Conservation (phyloP, 2,888 invertebrate genomes). For the Melanchra persicariae region DNA sequence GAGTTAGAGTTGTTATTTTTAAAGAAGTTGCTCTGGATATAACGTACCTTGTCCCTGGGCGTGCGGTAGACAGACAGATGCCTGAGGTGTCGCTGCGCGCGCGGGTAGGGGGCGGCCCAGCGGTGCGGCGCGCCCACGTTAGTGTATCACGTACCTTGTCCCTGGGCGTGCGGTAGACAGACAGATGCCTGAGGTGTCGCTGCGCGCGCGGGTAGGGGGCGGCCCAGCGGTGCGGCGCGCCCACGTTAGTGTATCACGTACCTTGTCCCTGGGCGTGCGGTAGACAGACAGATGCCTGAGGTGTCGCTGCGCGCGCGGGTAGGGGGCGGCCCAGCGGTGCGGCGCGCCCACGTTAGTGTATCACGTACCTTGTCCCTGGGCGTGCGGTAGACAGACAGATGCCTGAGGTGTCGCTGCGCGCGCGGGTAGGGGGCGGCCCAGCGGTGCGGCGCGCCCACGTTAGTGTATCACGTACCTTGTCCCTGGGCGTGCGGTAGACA, state of each 20-base stretch:
- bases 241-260: constrained; percentile 76
- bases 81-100: constrained; percentile 97
- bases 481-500: constrained; percentile 97
- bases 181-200: constrained; percentile 96
- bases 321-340: constrained; percentile 97
- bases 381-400: constrained; percentile 97
- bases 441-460: constrained; percentile 91
- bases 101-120: constrained; percentile 98
- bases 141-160: constrained; percentile 88
- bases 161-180: constrained; percentile 97
- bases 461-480: constrained; percentile 82
- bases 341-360: constrained; percentile 88
- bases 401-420: constrained; percentile 96
- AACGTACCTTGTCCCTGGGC: constrained; percentile 92
- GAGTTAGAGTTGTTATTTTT: too few relatives aligned
- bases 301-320: constrained; percentile 98
- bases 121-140: constrained; percentile 91
- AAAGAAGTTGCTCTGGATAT: too few relatives aligned
- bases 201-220: constrained; percentile 99
- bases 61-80: constrained; percentile 98
- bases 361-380: constrained; percentile 92
- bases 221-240: constrained; percentile 93
- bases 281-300: constrained; percentile 97
- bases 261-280: constrained; percentile 95
- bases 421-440: constrained; percentile 99